Conservation (phyloP, 1,140 invertebrate genomes). For the Drosophila ambigua region DNA sequence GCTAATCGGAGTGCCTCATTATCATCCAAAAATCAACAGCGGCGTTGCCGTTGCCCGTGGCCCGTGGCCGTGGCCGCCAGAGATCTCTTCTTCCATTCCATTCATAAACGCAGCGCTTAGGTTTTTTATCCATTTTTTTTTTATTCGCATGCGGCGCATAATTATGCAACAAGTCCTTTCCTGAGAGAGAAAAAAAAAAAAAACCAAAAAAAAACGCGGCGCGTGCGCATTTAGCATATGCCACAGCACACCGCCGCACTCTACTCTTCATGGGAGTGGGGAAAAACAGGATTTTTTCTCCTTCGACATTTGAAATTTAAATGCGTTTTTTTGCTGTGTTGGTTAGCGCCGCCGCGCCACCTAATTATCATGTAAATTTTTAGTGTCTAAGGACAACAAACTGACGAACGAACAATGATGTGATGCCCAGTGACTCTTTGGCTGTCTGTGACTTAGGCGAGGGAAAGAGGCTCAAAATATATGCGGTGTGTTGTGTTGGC, state of each 20-base stretch:
- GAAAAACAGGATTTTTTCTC: conserved; percentile 64
- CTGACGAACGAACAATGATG: conserved; percentile 43
- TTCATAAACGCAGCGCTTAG: conserved; percentile 80
- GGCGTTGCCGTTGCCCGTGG: conserved; percentile 18
- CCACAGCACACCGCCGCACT: neutral
- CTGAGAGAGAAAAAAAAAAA: conserved; percentile 44
- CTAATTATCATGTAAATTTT: conserved; percentile 82
- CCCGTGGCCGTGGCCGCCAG: conserved; percentile 15
- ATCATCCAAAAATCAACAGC: conserved; percentile 79
- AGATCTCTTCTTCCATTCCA: conserved; percentile 57
- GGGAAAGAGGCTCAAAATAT: conserved; percentile 16
- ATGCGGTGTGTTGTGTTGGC: conserved; percentile 29
- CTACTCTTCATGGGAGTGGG: conserved; percentile 9
- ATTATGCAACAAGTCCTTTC: conserved; percentile 83
- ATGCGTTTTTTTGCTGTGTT: conserved; percentile 47
- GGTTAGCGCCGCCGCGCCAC: conserved; percentile 56
- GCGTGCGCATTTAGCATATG: conserved; percentile 81
- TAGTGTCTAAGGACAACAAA: conserved; percentile 56
- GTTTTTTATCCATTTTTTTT: conserved; percentile 57
- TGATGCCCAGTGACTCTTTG: conserved; percentile 24
- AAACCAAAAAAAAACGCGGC: conserved; percentile 57
- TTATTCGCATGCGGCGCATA: conserved; percentile 73
- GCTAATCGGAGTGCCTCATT: conserved; percentile 76
- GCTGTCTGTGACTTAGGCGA: conserved; percentile 34
- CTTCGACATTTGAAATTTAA: conserved; percentile 78